Conservation (phyloP, 2,888 invertebrate genomes). For the Tuta absoluta region DNA sequence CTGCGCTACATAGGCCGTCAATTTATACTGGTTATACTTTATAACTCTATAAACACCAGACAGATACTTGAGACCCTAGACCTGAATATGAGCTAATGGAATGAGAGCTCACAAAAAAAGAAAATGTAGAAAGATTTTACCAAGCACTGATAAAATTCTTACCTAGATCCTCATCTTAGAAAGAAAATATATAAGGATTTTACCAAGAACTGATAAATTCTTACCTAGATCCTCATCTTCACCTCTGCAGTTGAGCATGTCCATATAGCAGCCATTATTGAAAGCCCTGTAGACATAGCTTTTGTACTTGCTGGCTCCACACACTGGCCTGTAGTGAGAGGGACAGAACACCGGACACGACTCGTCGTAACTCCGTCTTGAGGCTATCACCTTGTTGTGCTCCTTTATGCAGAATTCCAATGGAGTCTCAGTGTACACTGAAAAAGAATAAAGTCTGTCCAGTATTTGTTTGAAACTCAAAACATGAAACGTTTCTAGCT, state of each 20-base stretch:
- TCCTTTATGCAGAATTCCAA: slow-evolving; percentile 57
- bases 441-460: slow-evolving; percentile 30
- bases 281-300: slow-evolving; percentile 59
- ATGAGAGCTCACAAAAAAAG: too few species aligned
- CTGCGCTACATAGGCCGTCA: too few species aligned
- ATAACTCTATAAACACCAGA: too few species aligned
- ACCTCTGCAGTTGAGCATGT: slow-evolving; percentile 70
- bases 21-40: too few species aligned
- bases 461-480: too few species aligned
- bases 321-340: slow-evolving; percentile 63
- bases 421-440: slow-evolving; percentile 54
- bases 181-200: too few species aligned
- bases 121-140: too few species aligned
- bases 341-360: slow-evolving; percentile 72
- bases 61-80: too few species aligned
- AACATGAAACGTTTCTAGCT: too few species aligned
- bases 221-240: slow-evolving; percentile 51
- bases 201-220: background rate
- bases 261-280: slow-evolving; percentile 64
- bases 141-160: too few species aligned
- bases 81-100: too few species aligned
- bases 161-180: too few species aligned
- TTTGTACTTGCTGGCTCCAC: slow-evolving; percentile 55
- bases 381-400: slow-evolving; percentile 31
- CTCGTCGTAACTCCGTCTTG: slow-evolving; percentile 54